Percentiles rank a stretch among this genome's conserved stretches.
Evolutionary conservation across 2,113 vertebrate genomes (phyloP).

Genomic region (Herpailurus yagouaroundi): DNA sequence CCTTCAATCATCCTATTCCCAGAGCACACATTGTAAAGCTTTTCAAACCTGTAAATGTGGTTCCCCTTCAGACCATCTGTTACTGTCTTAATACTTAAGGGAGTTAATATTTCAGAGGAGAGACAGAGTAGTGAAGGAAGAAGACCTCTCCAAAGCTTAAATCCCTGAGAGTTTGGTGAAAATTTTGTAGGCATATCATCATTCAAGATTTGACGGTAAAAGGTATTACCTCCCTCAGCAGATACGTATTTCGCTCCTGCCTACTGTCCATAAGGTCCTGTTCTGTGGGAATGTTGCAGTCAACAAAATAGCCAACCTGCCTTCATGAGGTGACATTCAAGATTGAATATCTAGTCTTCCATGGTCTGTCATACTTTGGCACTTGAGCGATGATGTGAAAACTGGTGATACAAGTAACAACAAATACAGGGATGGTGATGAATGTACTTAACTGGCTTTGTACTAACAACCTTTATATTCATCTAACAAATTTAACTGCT

Average conservation of each 20-base stretch:
- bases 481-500: not conserved
- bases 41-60: not conserved
- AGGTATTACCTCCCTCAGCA: not conserved
- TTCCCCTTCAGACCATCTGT: conserved; percentile 24
- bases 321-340: not conserved
- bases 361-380: not conserved
- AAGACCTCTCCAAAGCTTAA: not conserved
- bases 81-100: not conserved
- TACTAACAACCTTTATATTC: not conserved
- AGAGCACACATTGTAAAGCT: not conserved
- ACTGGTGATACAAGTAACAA: not conserved
- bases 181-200: not conserved
- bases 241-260: not conserved
- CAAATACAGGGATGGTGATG: not conserved
- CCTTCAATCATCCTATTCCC: not conserved
- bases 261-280: fast-evolving
- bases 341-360: not conserved
- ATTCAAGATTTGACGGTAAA: not conserved
- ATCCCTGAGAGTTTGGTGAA: not conserved
- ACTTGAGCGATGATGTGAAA: not conserved
- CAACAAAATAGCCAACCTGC: not conserved
- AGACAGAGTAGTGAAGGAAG: not conserved
- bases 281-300: not conserved
- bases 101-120: not conserved
- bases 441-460: not conserved